Evolutionary conservation across 2,888 invertebrate genomes (phyloP).

Genomic region (Apotomis turbidana): DNA sequence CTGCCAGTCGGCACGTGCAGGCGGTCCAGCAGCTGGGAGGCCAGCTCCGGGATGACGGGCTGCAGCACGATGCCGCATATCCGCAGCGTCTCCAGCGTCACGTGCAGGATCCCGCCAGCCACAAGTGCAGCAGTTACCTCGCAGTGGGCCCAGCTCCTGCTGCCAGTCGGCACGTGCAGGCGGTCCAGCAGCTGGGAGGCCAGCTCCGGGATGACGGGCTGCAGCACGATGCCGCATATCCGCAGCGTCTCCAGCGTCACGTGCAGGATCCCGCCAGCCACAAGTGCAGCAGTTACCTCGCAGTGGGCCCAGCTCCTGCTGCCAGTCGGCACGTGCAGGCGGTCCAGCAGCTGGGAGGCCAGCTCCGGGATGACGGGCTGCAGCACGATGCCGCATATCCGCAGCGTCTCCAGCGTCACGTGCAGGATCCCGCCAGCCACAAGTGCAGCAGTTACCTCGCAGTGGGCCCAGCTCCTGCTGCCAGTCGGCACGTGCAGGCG

Average conservation of each 20-base stretch:
- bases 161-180: too few relatives aligned
- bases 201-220: constrained; percentile 93
- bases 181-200: constrained; percentile 87
- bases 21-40: constrained; percentile 88
- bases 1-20: too few relatives aligned
- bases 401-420: too few relatives aligned
- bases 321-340: too few relatives aligned
- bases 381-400: constrained; percentile 89
- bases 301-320: constrained; percentile 69
- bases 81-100: too few relatives aligned
- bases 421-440: too few relatives aligned
- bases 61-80: constrained; percentile 90
- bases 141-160: constrained; percentile 68
- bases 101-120: too few relatives aligned
- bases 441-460: constrained; percentile 85
- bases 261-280: too few relatives aligned
- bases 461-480: constrained; percentile 87
- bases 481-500: constrained; percentile 86
- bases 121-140: too few relatives aligned
- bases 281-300: too few relatives aligned
- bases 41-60: constrained; percentile 92
- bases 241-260: too few relatives aligned
- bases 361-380: constrained; percentile 94
- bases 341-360: constrained; percentile 87
- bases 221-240: constrained; percentile 89